A percentile compares a stretch with the other conserved stretches of the same genome.
Conservation (phyloP, 2,113 vertebrate species). For the Ictalurus furcatus region DNA sequence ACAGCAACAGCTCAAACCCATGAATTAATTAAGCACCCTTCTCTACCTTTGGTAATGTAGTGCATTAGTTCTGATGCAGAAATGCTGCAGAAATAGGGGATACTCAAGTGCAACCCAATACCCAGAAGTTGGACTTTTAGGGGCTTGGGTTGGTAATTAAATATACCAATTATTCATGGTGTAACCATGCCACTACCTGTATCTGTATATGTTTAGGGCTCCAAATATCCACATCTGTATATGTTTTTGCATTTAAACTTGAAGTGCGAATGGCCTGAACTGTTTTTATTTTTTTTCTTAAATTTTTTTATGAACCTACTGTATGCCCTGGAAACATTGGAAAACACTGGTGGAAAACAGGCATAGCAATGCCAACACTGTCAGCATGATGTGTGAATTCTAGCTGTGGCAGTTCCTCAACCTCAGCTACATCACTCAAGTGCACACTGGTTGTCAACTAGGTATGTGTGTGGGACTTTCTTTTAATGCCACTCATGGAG, state of each 20-base stretch:
- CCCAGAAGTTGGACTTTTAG: not conserved
- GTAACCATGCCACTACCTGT: not conserved
- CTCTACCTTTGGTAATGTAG: not conserved
- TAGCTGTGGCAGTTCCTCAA: not conserved
- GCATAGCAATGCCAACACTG: not conserved
- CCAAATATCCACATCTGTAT: not conserved
- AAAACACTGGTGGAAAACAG: not conserved
- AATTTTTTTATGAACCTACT: not conserved
- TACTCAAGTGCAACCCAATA: not conserved
- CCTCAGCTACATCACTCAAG: not conserved
- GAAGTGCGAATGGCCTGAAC: not conserved
- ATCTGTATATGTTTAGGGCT: not conserved
- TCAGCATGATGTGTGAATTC: not conserved
- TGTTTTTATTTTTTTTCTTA: not conserved
- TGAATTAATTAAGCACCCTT: not conserved
- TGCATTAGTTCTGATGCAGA: not conserved
- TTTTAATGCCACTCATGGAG: not conserved
- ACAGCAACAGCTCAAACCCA: not conserved
- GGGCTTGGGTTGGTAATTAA: not conserved
- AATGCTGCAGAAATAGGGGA: not conserved
- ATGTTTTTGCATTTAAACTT: not conserved
- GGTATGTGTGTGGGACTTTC: not conserved
- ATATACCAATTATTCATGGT: not conserved
- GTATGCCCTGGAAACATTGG: not conserved
- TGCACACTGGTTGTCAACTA: not conserved